These are phyloP conservation scores for Escarpia spicata DNA, from an alignment of 2,888 invertebrate genomes.

Conservation along the genomic window DNA sequence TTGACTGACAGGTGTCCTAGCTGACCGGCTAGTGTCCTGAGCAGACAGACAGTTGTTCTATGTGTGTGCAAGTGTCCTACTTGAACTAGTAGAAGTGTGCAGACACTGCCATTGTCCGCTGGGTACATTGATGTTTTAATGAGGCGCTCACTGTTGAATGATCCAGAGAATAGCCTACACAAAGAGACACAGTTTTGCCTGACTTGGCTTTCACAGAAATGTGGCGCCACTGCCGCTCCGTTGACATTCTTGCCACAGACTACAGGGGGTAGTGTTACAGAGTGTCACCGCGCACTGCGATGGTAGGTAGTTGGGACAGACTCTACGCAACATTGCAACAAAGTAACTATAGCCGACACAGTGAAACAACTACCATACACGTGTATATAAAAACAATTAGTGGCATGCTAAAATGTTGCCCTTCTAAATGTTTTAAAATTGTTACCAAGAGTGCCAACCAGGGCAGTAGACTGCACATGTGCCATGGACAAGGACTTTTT, in stretches of 20 bases:
- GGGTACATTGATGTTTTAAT: neutral
- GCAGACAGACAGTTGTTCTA: too few relatives aligned
- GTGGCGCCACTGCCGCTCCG: neutral
- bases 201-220: constrained; percentile 16
- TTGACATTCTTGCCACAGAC: neutral
- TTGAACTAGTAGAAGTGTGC: neutral
- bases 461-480: neutral
- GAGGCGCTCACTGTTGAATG: neutral
- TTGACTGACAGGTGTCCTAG: too few relatives aligned
- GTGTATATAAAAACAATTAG: neutral
- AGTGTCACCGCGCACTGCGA: neutral
- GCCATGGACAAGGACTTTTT: neutral
- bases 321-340: neutral
- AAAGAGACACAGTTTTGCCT: neutral
- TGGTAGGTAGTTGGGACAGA: neutral
- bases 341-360: neutral
- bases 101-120: neutral
- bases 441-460: neutral
- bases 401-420: neutral
- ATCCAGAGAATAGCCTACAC: neutral
- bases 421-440: neutral
- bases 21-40: too few relatives aligned
- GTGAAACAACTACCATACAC: neutral
- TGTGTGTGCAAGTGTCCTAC: too few relatives aligned
- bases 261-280: neutral